Base-by-base conservation (phyloP, 2,113 vertebrate species). In the Apistogramma diplotaenia region DNA sequence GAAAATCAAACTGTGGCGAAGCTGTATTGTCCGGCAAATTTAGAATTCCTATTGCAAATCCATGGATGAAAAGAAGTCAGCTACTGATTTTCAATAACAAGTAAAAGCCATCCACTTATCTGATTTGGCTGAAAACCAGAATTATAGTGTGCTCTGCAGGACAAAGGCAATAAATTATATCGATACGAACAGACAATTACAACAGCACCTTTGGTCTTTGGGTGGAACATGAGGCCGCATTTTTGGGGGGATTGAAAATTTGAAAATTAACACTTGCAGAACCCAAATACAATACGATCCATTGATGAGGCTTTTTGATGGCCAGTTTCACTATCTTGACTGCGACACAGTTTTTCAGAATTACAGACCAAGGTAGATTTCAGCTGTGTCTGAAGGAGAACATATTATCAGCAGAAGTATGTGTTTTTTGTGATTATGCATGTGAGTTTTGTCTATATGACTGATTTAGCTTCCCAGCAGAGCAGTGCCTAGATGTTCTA, bases 61-160 rank as follows among this genome's bases (percentile, higher is more conserved):
- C 9, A 83, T 73, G 18, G 23, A 78, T 56, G 65, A 70, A 78
- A 57, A 67, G 29, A 85, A 53, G 56, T 31, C 61, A 76, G 40
- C 37, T 10, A 80, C 29, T 76, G 74, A 60, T 91, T 86, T 74
- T 76, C 78, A 88, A 53, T 82, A 76, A 61, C 11, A 2, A 11
- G 18, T 56, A n/a, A 81, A 79, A 35, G 15, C 46, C 43, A 37
- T 60, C 13, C 31, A 19, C 27, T 74, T 73, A 57, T 72, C 78
- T 73, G 72, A 61, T 74, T 65, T 1, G 7, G 43, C 23, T 67
- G 27, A 0, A 67, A 67, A 67, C 40, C 37, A 46, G 61, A 46
- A 46, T 67, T 46, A 46, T 67, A 67, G 62, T 67, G 23, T 46
- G 62, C 3, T 1, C 3, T 67, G 62, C 62, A 46, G 15, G 61